A percentile compares a stretch with the other conserved stretches of the same genome.
Evolutionary conservation across 2,113 vertebrate genomes (phyloP).

Genomic region (Festucalex cinctus): DNA sequence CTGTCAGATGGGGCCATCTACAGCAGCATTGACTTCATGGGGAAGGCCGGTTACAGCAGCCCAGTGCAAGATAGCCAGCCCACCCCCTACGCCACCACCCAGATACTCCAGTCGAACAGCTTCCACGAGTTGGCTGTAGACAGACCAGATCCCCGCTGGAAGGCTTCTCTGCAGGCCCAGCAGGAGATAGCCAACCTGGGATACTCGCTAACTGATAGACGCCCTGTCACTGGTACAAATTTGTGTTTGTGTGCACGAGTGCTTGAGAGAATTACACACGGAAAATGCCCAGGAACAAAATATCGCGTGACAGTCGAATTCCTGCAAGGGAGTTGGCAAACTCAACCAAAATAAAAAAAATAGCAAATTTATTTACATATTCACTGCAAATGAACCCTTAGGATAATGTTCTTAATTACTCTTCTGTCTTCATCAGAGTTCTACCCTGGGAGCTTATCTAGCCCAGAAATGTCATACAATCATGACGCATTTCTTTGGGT

Average conservation of each 20-base stretch:
- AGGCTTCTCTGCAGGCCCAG: conserved; percentile 89
- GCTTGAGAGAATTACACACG: too few relatives aligned
- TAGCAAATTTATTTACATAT: conserved; percentile 48
- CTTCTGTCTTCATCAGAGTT: conserved; percentile 63
- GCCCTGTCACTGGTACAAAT: conserved; percentile 83
- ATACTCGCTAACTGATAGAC: conserved; percentile 89
- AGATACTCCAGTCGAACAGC: conserved; percentile 93
- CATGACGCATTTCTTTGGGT: conserved; percentile 60
- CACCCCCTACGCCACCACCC: conserved; percentile 91
- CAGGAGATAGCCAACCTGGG: conserved; percentile 87
- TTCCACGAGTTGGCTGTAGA: conserved; percentile 93
- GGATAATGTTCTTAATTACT: conserved; percentile 69
- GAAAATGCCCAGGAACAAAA: not conserved
- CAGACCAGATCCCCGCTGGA: conserved; percentile 91
- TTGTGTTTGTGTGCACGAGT: not conserved
- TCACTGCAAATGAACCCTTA: conserved; percentile 56
- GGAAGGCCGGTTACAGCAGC: conserved; percentile 89
- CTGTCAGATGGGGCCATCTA: conserved; percentile 97
- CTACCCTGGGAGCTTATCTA: conserved; percentile 66
- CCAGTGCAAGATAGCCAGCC: conserved; percentile 85
- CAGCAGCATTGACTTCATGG: conserved; percentile 96
- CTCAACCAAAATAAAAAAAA: conserved; percentile 15
- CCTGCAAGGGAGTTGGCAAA: conserved; percentile 17
- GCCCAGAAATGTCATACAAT: conserved; percentile 74
- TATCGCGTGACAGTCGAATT: conserved; percentile 1